Conservation (phyloP, 2,797 vertebrate species). For the Protosalanx chinensis region DNA sequence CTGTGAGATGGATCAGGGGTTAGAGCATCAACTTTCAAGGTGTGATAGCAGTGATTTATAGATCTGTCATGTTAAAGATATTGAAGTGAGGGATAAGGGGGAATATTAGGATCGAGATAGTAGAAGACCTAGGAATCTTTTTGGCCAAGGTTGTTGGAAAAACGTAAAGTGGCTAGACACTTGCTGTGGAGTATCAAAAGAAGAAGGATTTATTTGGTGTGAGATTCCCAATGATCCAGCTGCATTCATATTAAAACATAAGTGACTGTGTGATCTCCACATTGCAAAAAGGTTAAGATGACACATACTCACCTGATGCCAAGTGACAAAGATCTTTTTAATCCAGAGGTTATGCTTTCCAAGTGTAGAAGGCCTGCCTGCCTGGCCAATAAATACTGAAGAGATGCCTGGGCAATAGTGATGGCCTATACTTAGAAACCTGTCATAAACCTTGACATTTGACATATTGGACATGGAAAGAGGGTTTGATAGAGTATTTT, state of each 20-base stretch:
- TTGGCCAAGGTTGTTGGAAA: not conserved
- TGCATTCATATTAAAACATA: slow-evolving; percentile 1
- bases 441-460: slow-evolving; percentile 72
- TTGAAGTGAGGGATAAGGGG: not conserved
- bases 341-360: slow-evolving; percentile 59
- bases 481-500: slow-evolving; percentile 51
- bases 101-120: too few species aligned
- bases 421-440: slow-evolving; percentile 69
- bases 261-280: slow-evolving; percentile 37
- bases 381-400: slow-evolving; percentile 57
- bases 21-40: not conserved
- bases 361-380: slow-evolving; percentile 61
- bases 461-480: slow-evolving; percentile 60
- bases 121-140: not conserved
- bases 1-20: not conserved
- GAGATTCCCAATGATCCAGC: slow-evolving; percentile 22
- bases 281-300: slow-evolving; percentile 44
- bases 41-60: too few species aligned
- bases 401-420: slow-evolving; percentile 61
- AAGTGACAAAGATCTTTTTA: slow-evolving; percentile 61
- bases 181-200: slow-evolving; percentile 26
- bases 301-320: slow-evolving; percentile 41
- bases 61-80: too few species aligned
- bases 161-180: slow-evolving; percentile 7
- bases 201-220: slow-evolving; percentile 32